A percentile compares a stretch with the other conserved stretches of the same genome.
These are phyloP conservation scores for Nipponacmea schrenckii DNA, from an alignment of 2,888 invertebrate species.

Conservation along the genomic window DNA sequence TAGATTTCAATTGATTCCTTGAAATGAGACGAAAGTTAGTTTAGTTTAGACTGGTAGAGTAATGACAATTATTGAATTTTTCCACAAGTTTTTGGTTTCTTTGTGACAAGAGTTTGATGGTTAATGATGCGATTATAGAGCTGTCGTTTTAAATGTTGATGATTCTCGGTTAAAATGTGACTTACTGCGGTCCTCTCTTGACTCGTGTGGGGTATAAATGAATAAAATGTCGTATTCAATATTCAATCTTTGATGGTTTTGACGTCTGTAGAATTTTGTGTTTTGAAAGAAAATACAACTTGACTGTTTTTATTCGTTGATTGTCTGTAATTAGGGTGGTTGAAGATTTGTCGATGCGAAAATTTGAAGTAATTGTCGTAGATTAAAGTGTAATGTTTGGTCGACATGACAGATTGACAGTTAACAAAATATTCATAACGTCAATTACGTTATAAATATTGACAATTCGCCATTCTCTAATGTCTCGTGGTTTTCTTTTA, in stretches of 20 bases:
- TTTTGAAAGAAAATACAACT: not conserved
- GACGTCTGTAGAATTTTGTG: not conserved
- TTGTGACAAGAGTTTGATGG: not conserved
- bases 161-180: not conserved
- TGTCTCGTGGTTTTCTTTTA: no score
- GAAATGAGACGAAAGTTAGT: not conserved
- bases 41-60: not conserved
- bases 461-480: no score
- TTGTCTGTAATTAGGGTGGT: no score
- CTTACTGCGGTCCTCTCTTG: not conserved
- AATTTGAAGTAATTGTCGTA: no score
- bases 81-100: not conserved
- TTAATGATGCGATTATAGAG: not conserved
- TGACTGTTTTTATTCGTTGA: no score
- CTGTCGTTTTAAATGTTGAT: not conserved
- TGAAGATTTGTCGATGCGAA: no score
- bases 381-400: no score
- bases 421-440: no score
- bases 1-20: not conserved
- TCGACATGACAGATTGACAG: no score
- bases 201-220: not conserved
- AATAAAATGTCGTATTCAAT: conserved; percentile 7
- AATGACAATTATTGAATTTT: conserved; percentile 4
- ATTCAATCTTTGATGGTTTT: not conserved
- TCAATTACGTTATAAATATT: no score